These are phyloP conservation scores for Sapajus apella DNA, from an alignment of 2,113 vertebrate species.

Conservation along the genomic window DNA sequence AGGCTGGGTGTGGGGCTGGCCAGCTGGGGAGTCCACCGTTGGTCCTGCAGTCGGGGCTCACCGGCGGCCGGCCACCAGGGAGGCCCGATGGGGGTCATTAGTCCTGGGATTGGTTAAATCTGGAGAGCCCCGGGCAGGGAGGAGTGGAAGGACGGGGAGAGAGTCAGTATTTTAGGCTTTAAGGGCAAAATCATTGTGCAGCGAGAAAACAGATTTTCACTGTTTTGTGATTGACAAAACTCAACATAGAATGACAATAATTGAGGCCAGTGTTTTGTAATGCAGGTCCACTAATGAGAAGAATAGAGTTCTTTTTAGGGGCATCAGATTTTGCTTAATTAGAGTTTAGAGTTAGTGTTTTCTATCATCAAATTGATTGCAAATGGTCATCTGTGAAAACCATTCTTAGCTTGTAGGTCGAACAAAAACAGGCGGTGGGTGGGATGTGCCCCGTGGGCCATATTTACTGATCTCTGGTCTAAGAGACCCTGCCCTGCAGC, in stretches of 20 bases:
- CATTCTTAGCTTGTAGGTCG: background rate
- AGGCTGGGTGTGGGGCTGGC: background rate
- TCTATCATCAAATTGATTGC: too few species aligned
- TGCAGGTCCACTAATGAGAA: background rate
- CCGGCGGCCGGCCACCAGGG: background rate
- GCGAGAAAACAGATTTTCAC: background rate
- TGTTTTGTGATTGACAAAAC: background rate
- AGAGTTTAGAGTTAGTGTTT: background rate
- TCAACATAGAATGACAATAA: background rate
- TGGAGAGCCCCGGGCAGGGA: background rate
- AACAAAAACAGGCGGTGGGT: accelerated
- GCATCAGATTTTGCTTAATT: background rate
- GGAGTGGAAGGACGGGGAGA: too few species aligned
- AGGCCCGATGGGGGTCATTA: accelerated
- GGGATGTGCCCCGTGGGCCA: too few species aligned
- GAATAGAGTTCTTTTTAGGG: background rate
- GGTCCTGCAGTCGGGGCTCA: background rate
- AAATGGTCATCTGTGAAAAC: background rate
- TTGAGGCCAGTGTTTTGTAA: background rate
- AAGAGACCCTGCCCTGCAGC: background rate
- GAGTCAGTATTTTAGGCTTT: background rate
- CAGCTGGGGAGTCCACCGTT: background rate
- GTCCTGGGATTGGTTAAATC: background rate
- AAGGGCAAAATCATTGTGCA: background rate
- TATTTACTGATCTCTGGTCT: accelerated